Evolutionary conservation across 2,113 vertebrate species (phyloP).

Genomic region (Cynocephalus volans): DNA sequence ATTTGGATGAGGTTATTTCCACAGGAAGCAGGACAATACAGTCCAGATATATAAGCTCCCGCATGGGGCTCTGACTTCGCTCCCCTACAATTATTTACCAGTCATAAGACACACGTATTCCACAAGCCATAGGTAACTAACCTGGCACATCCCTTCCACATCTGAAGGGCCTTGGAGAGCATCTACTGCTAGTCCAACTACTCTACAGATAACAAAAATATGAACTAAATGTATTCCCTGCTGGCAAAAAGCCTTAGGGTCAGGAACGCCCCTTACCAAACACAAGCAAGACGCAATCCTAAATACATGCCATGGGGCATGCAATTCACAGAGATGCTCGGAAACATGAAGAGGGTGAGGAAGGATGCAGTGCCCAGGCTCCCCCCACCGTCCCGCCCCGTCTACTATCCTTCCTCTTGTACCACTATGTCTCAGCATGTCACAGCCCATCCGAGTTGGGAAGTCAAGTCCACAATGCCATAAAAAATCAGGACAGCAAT

Average conservation of each 20-base stretch:
- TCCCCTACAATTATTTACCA: neutral
- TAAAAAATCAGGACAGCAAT: neutral
- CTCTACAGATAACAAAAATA: neutral
- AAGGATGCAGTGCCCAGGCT: neutral
- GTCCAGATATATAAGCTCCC: neutral
- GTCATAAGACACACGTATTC: neutral
- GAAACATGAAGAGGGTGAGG: neutral
- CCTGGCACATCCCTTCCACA: neutral
- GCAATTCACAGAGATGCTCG: fast-evolving
- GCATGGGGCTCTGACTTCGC: neutral
- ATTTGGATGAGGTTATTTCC: neutral
- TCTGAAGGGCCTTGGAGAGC: neutral
- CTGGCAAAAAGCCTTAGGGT: neutral
- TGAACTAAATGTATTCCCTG: neutral
- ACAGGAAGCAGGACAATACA: neutral
- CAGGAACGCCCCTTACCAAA: neutral
- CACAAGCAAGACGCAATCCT: neutral
- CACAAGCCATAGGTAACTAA: neutral
- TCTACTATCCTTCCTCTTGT: neutral
- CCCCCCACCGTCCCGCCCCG: neutral
- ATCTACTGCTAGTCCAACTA: neutral
- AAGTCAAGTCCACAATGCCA: neutral
- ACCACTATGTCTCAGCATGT: no score
- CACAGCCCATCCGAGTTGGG: neutral
- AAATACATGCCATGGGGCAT: fast-evolving